phyloP scores from a whole-genome alignment of 2,797 vertebrate genomes.

The Pitangus sulphuratus region DNA sequence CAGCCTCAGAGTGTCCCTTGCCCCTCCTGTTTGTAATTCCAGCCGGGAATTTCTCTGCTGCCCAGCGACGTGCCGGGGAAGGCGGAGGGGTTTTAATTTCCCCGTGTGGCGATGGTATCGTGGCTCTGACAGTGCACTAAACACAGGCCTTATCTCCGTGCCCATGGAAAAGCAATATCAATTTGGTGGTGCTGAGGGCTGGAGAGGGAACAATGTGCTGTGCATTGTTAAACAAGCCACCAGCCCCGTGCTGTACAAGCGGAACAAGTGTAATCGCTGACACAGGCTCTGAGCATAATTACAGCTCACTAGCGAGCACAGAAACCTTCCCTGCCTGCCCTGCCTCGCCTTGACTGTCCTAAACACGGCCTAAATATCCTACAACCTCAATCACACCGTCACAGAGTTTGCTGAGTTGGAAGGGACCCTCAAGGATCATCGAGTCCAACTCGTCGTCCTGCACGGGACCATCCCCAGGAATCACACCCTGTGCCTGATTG shows the following conservation, averaged over 20 bases:
- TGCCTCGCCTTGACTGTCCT: not conserved
- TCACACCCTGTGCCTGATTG: not conserved
- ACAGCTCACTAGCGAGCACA: not conserved
- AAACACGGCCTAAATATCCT: not conserved
- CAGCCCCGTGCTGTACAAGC: slow-evolving; percentile 42
- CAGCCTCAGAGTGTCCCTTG: not conserved
- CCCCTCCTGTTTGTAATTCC: not conserved
- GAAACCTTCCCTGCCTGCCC: not conserved
- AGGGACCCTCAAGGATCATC: too few species aligned
- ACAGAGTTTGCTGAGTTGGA: not conserved
- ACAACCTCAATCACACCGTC: not conserved
- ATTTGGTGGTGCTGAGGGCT: slow-evolving; percentile 5
- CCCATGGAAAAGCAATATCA: slow-evolving; percentile 33
- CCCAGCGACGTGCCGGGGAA: rapidly evolving
- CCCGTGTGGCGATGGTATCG: slow-evolving; percentile 1
- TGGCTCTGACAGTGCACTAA: not conserved
- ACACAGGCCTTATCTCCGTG: slow-evolving; percentile 49
- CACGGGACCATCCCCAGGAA: not conserved
- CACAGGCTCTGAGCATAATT: slow-evolving; percentile 6
- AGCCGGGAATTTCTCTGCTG: not conserved
- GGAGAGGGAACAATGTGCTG: slow-evolving; percentile 54
- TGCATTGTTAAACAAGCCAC: slow-evolving; percentile 74
- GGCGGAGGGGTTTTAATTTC: not conserved
- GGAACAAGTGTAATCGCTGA: slow-evolving; percentile 41
- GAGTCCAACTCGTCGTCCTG: not conserved